Evolutionary conservation across 2,888 invertebrate genomes (phyloP), one percentile per base, ranked within the genome.

Genomic region (Nemapogon koenigi): DNA sequence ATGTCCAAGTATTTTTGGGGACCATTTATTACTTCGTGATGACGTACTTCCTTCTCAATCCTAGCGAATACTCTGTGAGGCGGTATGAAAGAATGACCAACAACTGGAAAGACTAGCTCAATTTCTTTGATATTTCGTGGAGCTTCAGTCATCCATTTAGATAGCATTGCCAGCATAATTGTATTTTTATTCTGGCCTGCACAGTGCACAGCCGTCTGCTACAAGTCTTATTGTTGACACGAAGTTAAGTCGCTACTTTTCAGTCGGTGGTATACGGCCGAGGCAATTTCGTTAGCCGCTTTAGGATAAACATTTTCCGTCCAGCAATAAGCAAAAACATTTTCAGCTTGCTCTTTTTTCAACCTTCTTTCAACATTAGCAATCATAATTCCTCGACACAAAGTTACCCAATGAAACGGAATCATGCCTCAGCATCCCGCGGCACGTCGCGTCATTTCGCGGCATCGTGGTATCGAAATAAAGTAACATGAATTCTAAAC

Each of bases 231-330:
- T 31, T 27, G 13, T 32, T 26, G 14, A 11, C 30, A 25, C 13
- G 13, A 16, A 10, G 39, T 32, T 14, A 32, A 35, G 25, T 41
- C 37, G 14, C 47, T 38, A 6, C 38, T 38, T 16, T 39, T 14
- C 4, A 55, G 41, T 15, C 43, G 40, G 36, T 52, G 46, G 35
- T 43, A 49, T 11, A 58, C 41, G n/a, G 50, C 47, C 14, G 53
- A 52, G 7, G 52, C 41, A 37, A 59, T 55, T 46, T 53, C 46
- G 41, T 51, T 52, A 1, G 54, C 49, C 7, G 48, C 50, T 49
- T 57, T 57, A 15, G 35, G 36, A 41, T 28, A 43, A 22, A 45
- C 30, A 39, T 48, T 42, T 46, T 57, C 53, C 10, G 43, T 48
- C 53, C 56, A 54, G 39, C 35, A 37, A 42, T 52, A 57, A 8